Evolutionary conservation across 2,113 vertebrate species (phyloP).

Genomic region (Kryptolebias marmoratus): DNA sequence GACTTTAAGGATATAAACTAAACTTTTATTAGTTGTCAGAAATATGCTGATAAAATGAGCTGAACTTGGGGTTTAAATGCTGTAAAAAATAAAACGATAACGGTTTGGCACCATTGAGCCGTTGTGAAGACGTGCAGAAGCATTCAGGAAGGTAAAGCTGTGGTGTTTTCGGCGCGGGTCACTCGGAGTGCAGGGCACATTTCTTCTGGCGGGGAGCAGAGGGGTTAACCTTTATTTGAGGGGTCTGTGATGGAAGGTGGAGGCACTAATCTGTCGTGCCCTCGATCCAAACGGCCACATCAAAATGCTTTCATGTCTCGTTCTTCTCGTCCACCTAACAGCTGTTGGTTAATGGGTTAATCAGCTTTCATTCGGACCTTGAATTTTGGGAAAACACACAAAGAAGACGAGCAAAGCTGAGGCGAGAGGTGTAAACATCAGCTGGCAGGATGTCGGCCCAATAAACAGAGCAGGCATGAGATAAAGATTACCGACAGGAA

Average conservation of each 20-base stretch:
- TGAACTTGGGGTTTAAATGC: too few species aligned
- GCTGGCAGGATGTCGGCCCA: slow-evolving; percentile 20
- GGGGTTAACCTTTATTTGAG: slow-evolving; percentile 31
- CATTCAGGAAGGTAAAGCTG: slow-evolving; percentile 9
- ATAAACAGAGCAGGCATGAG: slow-evolving; percentile 6
- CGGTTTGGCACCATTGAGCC: background rate
- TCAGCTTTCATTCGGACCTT: slow-evolving; percentile 21
- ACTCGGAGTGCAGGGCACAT: slow-evolving; percentile 56
- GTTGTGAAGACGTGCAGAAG: slow-evolving; percentile 2
- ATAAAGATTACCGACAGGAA: slow-evolving; percentile 10
- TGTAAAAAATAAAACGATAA: background rate
- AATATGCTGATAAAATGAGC: too few species aligned
- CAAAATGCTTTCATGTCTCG: slow-evolving; percentile 7
- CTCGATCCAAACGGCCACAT: slow-evolving; percentile 29
- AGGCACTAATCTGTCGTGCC: slow-evolving; percentile 45
- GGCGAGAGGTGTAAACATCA: slow-evolving; percentile 34
- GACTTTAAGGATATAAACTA: too few species aligned
- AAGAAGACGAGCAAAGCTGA: background rate
- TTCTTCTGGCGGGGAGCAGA: slow-evolving; percentile 31
- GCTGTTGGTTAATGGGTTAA: slow-evolving; percentile 41
- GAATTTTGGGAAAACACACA: slow-evolving; percentile 3
- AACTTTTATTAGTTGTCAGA: too few species aligned
- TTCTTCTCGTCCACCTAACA: slow-evolving; percentile 7
- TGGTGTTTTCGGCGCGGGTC: slow-evolving; percentile 35
- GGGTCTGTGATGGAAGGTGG: background rate